A percentile compares a stretch with the other conserved stretches of the same genome.
Conservation (phyloP, 2,888 invertebrate species). For the Caenorhabditis panamensis region DNA sequence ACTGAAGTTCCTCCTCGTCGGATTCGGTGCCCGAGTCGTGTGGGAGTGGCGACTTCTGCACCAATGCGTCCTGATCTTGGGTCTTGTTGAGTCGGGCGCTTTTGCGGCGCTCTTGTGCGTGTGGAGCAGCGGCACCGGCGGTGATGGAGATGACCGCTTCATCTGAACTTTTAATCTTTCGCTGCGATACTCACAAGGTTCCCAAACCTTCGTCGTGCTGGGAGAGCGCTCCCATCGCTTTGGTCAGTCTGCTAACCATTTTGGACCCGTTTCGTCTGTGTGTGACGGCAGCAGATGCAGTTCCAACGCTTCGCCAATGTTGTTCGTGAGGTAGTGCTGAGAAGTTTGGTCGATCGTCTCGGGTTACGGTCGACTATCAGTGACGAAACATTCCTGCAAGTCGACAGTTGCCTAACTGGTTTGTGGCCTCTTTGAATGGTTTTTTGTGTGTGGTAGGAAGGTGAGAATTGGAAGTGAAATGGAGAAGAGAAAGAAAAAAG, state of each 20-base stretch:
- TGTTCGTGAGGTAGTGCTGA: not conserved
- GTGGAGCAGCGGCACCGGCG: not conserved
- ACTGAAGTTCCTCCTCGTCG: conserved; percentile 66
- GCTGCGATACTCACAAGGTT: not conserved
- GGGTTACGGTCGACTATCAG: conserved; percentile 11
- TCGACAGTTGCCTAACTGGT: not conserved
- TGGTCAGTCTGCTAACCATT: conserved; percentile 60
- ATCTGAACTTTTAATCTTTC: conserved; percentile 3
- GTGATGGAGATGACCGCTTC: not conserved
- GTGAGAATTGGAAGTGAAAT: not conserved
- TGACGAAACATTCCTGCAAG: conserved; percentile 45
- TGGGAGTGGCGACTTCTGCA: conserved; percentile 7
- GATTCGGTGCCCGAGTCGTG: conserved; percentile 73
- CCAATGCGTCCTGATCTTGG: not conserved
- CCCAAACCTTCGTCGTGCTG: conserved; percentile 50
- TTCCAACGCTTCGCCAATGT: conserved; percentile 9
- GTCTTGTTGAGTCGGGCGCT: conserved; percentile 56
- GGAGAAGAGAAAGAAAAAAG: conserved; percentile 1
- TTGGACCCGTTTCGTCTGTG: conserved; percentile 7
- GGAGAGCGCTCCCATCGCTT: conserved; percentile 58
- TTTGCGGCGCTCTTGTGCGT: conserved; percentile 42
- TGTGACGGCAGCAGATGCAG: no score
- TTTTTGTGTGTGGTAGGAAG: conserved; percentile 4
- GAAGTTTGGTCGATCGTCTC: conserved; percentile 1
- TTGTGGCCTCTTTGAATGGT: not conserved